A percentile compares a stretch with the other conserved stretches of the same genome.
phyloP scores from a whole-genome alignment of 2,797 vertebrate species.

The Squalus acanthias region DNA sequence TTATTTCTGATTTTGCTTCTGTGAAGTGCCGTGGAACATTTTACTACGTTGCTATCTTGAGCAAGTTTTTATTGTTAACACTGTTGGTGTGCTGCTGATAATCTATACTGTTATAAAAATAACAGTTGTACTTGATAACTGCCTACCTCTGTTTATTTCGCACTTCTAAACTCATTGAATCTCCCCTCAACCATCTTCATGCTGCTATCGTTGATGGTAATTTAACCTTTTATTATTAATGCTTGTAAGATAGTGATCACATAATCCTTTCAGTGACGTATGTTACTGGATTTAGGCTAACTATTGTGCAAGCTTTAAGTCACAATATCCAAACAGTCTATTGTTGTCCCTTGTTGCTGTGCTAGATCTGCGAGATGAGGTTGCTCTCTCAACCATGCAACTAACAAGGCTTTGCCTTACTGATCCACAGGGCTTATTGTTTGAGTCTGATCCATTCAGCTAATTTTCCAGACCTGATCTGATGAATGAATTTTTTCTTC shows the following conservation, averaged over 20 bases:
- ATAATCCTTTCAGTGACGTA: conserved; percentile 11
- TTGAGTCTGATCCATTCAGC: conserved; percentile 17
- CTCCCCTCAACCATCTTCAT: background rate
- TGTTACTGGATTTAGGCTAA: background rate
- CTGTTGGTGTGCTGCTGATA: background rate
- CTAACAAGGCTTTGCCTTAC: conserved; percentile 6
- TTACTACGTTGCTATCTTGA: background rate
- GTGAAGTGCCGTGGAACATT: background rate
- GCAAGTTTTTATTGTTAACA: background rate
- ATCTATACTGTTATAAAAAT: background rate
- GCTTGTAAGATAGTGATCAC: conserved; percentile 7
- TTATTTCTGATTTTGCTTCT: background rate
- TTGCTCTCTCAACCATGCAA: background rate
- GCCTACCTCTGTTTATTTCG: background rate
- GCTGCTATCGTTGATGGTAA: background rate
- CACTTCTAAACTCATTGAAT: background rate
- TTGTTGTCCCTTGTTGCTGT: background rate
- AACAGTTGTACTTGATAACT: background rate
- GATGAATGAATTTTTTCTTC: conserved; percentile 10
- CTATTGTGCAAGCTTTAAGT: conserved; percentile 24
- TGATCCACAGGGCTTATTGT: conserved; percentile 14
- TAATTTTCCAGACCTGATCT: conserved; percentile 13
- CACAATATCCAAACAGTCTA: conserved; percentile 27
- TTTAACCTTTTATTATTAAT: background rate
- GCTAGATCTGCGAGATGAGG: background rate